Evolutionary conservation across 2,113 vertebrate species (phyloP), one percentile per base, ranked within the genome.

Genomic region (Notothenia rossii): DNA sequence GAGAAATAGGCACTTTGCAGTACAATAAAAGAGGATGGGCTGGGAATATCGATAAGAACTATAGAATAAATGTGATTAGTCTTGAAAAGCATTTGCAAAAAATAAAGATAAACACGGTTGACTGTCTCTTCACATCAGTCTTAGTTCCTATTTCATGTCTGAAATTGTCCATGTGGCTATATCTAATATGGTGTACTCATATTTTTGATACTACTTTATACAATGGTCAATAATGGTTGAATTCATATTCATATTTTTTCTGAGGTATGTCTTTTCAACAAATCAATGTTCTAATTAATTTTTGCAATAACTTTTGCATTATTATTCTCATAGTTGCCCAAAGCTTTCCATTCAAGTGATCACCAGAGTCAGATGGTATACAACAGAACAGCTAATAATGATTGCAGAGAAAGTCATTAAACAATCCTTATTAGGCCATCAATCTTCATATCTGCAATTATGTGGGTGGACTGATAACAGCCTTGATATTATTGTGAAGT

Each of bases 361-460:
- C 63, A 72, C 10, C 68, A 10, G 2, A 76, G 54, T 11, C 43
- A 64, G 8, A 58, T 56, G 51, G n/a, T 82, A 48, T n/a, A 56
- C 70, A 69, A 43, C 7, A 36, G 40, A 61, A 50, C 7, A 10
- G 40, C 58, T 71, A 33, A 77, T 78, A 73, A 63, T 15, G 18
- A 61, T 55, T 50, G 45, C 53, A 56, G 62, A 65, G 29, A 67
- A 64, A 86, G 78, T 86, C 83, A 89, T 86, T 87, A 78, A 43
- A 46, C 54, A 77, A 33, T 55, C 60, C 40, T 72, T 56, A 64
- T 40, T 11, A 46, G n/a, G 60, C 61, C 60, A 82, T 91, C 86
- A 45, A 72, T 87, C 83, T 86, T 87, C 62, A 81, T 84, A 73
- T 73, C 45, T 72, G 60, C 74, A 45, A 11, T 62, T 60, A 20